Evolutionary conservation across 2,113 vertebrate species (phyloP).

Genomic region (Phainopepla nitens): DNA sequence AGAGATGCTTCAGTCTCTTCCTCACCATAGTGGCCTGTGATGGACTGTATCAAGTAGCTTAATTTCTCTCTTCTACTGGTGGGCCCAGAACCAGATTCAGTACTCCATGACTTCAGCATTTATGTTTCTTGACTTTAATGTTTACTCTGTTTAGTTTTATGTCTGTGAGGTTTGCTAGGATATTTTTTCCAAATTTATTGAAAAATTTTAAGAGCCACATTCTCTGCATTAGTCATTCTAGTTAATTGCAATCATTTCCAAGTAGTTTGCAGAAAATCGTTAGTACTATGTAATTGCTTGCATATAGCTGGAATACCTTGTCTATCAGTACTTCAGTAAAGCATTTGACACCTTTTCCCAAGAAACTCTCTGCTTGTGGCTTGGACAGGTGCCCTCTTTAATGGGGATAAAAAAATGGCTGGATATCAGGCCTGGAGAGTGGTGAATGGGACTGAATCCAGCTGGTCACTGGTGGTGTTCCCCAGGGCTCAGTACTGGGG

Average conservation of each 20-base stretch:
- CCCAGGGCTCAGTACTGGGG: not conserved
- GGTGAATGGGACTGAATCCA: not conserved
- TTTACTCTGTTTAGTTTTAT: not conserved
- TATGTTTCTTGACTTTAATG: not conserved
- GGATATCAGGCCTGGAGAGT: not conserved
- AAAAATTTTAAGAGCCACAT: not conserved
- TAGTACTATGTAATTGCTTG: not conserved
- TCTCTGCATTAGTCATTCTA: not conserved
- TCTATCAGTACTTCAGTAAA: not conserved
- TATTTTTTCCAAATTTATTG: not conserved
- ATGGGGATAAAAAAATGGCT: not conserved
- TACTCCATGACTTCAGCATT: not conserved
- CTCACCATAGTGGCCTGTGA: not conserved
- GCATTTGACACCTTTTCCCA: not conserved
- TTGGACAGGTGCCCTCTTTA: not conserved
- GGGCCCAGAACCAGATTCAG: not conserved
- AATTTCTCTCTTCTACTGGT: not conserved
- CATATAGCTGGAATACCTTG: not conserved
- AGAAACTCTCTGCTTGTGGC: accelerated
- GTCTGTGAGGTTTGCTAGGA: not conserved
- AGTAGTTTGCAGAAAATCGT: not conserved
- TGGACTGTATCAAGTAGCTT: not conserved
- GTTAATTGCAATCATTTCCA: not conserved
- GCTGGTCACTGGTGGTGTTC: not conserved
- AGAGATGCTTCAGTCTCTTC: not conserved